These are phyloP conservation scores for Aythya baeri DNA, from an alignment of 2,113 vertebrate species.

Conservation along the genomic window DNA sequence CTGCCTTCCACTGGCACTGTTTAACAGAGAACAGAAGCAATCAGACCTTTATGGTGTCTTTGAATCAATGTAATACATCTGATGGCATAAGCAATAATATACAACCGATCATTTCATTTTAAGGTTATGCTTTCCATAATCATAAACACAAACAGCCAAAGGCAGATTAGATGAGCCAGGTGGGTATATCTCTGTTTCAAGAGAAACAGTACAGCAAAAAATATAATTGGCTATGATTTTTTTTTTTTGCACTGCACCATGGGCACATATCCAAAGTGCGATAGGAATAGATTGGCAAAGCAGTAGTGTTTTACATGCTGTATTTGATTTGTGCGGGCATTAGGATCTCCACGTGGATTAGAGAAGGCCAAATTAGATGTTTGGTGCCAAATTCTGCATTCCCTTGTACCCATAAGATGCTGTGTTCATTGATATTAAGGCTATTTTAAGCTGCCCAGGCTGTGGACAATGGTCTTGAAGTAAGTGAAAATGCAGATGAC, in stretches of 20 bases:
- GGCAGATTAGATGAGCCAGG: background rate
- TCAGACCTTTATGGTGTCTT: rapidly evolving
- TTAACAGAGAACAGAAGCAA: background rate
- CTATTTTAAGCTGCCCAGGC: background rate
- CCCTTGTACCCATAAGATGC: background rate
- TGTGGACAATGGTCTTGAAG: background rate
- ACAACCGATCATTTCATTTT: background rate
- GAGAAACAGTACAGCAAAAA: background rate
- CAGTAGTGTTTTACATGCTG: background rate
- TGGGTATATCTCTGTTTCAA: background rate
- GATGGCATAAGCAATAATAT: background rate
- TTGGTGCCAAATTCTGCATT: background rate
- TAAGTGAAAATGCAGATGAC: background rate
- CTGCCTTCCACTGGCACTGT: background rate
- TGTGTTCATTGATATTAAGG: background rate
- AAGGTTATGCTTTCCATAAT: background rate
- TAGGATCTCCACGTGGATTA: background rate
- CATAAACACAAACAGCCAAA: background rate
- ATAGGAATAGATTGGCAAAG: background rate
- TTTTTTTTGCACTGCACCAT: background rate
- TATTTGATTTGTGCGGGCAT: background rate
- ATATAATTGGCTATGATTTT: background rate
- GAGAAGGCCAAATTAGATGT: background rate
- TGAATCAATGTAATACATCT: background rate
- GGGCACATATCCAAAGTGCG: background rate